Percentiles rank a stretch among this genome's conserved stretches.
Conservation (phyloP, 2,888 invertebrate species). For the Scelioninae gen. 2 region DNA sequence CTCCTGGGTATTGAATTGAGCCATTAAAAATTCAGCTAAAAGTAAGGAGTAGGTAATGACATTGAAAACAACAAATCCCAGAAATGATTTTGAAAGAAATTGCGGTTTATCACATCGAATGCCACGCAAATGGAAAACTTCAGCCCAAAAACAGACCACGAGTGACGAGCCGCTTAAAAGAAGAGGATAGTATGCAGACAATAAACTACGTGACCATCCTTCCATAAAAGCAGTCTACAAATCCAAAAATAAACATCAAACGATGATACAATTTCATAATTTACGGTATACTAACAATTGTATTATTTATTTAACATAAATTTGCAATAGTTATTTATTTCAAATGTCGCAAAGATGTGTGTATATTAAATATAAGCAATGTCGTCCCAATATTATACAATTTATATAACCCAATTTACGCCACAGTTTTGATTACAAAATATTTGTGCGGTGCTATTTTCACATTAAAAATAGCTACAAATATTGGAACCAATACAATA, state of each 20-base stretch:
- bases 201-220: constrained; percentile 90
- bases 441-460: no score
- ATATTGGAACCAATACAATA: no score
- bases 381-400: no score
- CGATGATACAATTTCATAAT: no score
- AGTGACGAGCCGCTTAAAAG: constrained; percentile 92
- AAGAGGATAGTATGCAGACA: constrained; percentile 93
- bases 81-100: constrained; percentile 93
- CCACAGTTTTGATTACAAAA: no score
- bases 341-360: no score
- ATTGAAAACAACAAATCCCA: constrained; percentile 93
- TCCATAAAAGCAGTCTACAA: constrained; percentile 85
- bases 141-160: constrained; percentile 96
- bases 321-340: no score
- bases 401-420: no score
- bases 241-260: background rate
- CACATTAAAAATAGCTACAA: no score
- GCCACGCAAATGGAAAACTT: constrained; percentile 93
- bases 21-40: constrained; percentile 83
- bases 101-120: constrained; percentile 91
- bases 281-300: no score
- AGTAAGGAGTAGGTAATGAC: constrained; percentile 90
- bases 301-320: no score
- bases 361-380: no score
- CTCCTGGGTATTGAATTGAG: constrained; percentile 74